Conservation (phyloP, 2,888 invertebrate species). For the Stenodema calcarata region DNA sequence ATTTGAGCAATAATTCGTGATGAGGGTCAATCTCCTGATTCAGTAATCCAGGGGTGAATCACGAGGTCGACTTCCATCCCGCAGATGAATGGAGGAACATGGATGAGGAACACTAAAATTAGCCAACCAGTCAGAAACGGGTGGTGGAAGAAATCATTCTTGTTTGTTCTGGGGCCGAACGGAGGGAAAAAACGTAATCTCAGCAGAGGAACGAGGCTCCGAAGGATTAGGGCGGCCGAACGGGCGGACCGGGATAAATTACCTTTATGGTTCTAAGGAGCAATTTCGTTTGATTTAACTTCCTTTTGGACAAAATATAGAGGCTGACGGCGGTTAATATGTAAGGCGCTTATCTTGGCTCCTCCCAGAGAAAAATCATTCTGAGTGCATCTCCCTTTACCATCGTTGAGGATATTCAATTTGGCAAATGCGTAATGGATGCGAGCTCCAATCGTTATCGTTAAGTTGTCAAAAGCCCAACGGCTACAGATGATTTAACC, state of each 20-base stretch:
- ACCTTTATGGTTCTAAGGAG: conserved; percentile 28
- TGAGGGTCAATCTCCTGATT: background rate
- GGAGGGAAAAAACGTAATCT: background rate
- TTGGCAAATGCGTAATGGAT: too few species aligned
- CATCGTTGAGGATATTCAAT: too few species aligned
- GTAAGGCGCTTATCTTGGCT: background rate
- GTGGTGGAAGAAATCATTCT: background rate
- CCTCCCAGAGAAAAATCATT: background rate
- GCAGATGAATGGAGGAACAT: background rate
- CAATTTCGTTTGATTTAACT: conserved; percentile 25
- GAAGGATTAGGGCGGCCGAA: background rate
- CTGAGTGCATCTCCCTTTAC: background rate
- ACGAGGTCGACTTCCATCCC: too few species aligned
- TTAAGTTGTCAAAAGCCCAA: too few species aligned
- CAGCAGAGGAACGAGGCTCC: background rate
- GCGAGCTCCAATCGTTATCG: too few species aligned
- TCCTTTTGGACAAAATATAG: conserved; percentile 8
- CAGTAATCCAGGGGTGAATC: too few species aligned
- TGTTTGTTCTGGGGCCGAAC: background rate
- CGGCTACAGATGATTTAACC: too few species aligned
- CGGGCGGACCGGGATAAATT: background rate
- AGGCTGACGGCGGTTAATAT: background rate
- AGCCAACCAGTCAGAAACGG: background rate
- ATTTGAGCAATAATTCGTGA: too few species aligned
- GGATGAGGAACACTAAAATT: background rate